Base-by-base conservation (phyloP, 1,140 invertebrate genomes). In the Drosophila repletoides region DNA sequence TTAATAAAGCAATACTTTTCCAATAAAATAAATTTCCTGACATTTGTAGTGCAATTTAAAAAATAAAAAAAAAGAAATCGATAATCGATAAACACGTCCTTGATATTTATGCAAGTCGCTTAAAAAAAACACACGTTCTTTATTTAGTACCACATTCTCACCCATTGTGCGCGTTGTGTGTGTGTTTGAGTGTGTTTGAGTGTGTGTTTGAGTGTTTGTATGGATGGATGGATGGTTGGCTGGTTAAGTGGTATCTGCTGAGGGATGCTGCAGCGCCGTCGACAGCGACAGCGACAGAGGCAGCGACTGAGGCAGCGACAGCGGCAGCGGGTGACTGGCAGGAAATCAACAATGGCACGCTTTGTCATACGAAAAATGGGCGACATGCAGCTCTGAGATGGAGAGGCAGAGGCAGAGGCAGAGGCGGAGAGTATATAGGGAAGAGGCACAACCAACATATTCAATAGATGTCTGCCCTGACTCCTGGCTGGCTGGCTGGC, bases 261-360 rank as follows among this genome's bases (percentile, higher is more conserved):
- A 12, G 48, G 21, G 31, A n/a, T 64, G 59, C 17, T 43, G 21
- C 26, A 17, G 26, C 3, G 9, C 15, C 6, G 10, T n/a, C n/a
- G n/a, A n/a, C n/a, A n/a, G n/a, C n/a, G n/a, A 53, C 15, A 22
- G 26, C 28, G 3, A 41, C 7, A 31, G 26, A n/a, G 2, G 6
- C 41, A 9, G 21, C 10, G 21, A 9, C 33, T 6, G 5, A 5
- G 12, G 12, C 26, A n/a, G 38, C n/a, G 12, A 22, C 9, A 7
- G 48, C 38, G 24, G 29, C 46, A 24, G 46, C 34, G 36, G 19
- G 36, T 55, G 36, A 28, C 15, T 22, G 29, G 19, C 49, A 41
- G 66, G 60, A 64, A 48, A 64, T 69, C 60, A 64, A 69, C 51
- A 69, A 65, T 69, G 59, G 66, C 51, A 69, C 43, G 60, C 66